phyloP scores from a whole-genome alignment of 2,113 vertebrate species.

The Brachionichthys hirsutus region DNA sequence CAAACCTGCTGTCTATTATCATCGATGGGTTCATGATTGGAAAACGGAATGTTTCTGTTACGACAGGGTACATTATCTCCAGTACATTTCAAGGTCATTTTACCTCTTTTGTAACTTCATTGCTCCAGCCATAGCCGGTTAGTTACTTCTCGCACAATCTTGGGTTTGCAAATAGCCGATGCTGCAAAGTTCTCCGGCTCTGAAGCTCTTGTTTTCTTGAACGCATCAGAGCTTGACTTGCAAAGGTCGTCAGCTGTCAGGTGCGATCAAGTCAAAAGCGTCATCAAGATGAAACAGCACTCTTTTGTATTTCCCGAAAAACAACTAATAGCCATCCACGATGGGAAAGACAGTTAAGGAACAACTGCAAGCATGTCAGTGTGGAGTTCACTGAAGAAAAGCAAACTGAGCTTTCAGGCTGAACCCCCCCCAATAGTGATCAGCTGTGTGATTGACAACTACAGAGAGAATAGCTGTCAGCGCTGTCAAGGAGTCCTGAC shows the following conservation, averaged over 20 bases:
- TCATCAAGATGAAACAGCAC: neutral
- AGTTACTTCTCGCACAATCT: too few species aligned
- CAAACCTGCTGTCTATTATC: too few species aligned
- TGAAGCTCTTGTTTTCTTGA: conserved; percentile 8
- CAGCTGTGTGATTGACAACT: conserved; percentile 39
- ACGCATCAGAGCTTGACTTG: neutral
- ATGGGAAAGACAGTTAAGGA: neutral
- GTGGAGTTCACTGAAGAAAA: neutral
- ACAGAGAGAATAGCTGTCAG: neutral
- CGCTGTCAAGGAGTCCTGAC: conserved; percentile 24
- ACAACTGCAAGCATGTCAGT: neutral
- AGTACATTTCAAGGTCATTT: too few species aligned
- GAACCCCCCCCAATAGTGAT: neutral
- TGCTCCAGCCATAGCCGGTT: too few species aligned
- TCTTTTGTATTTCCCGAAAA: neutral
- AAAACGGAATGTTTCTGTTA: too few species aligned
- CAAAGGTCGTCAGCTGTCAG: conserved; percentile 18
- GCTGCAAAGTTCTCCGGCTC: neutral
- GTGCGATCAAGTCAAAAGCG: conserved; percentile 21
- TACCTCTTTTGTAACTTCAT: too few species aligned
- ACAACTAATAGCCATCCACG: neutral
- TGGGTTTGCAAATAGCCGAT: neutral
- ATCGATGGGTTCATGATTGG: too few species aligned
- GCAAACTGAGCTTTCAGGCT: neutral
- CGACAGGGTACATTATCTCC: too few species aligned